Percentiles rank a stretch among this genome's conserved stretches.
phyloP scores from a whole-genome alignment of 2,888 invertebrate species.

The Labia minor region DNA sequence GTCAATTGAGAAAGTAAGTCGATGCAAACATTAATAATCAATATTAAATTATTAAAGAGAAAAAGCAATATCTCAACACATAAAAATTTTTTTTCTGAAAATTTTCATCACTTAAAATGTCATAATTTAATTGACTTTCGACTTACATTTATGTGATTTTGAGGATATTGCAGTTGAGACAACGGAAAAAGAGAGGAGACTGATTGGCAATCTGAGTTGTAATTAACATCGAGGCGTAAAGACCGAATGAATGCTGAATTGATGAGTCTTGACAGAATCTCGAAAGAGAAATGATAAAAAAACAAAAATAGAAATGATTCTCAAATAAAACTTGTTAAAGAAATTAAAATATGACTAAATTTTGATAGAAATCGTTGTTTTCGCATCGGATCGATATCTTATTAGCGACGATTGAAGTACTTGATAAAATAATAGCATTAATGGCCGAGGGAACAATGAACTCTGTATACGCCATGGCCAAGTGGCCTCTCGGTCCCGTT shows the following conservation, averaged over 20 bases:
- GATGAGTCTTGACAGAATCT: neutral
- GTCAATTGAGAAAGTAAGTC: neutral
- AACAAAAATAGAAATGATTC: neutral
- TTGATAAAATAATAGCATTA: conserved; percentile 24
- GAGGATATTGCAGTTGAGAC: too few relatives aligned
- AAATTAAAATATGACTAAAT: neutral
- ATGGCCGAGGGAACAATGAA: conserved; percentile 41
- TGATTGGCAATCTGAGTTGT: neutral
- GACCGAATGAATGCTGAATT: neutral
- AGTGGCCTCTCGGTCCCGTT: conserved; percentile 39
- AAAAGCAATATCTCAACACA: too few relatives aligned
- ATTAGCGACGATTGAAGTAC: conserved; percentile 14
- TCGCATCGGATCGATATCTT: conserved; percentile 13
- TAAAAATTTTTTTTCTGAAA: too few relatives aligned
- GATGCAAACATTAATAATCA: conserved; percentile 4
- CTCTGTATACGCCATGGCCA: conserved; percentile 45
- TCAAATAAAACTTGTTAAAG: neutral
- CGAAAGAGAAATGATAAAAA: conserved; percentile 9
- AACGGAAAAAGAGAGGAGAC: too few relatives aligned
- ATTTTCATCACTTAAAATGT: too few relatives aligned
- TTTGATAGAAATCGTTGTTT: neutral
- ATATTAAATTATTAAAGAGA: neutral
- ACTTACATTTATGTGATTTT: too few relatives aligned
- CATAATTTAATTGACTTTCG: too few relatives aligned
- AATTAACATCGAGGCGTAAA: neutral